Percentiles rank a stretch among this genome's conserved stretches.
Conservation (phyloP, 1,140 invertebrate species). For the Ericerus pela region DNA sequence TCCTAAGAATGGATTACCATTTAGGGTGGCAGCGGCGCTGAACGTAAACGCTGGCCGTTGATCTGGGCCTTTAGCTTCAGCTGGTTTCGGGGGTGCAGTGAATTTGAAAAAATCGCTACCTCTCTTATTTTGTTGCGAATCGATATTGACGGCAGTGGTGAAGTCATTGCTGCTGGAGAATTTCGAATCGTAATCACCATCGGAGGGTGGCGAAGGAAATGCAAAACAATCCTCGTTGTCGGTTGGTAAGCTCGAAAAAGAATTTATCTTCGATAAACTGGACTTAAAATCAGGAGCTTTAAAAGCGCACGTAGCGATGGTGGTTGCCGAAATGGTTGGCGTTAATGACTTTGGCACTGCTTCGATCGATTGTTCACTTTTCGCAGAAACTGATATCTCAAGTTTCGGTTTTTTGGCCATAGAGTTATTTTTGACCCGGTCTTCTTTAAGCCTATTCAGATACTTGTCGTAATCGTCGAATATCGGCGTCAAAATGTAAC, state of each 20-base stretch:
- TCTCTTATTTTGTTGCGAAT: too few relatives aligned
- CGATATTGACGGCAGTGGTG: too few relatives aligned
- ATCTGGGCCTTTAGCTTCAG: neutral
- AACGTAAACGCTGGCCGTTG: neutral
- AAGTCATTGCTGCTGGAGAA: too few relatives aligned
- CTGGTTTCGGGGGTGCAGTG: neutral
- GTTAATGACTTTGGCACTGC: neutral
- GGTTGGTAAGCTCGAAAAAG: neutral
- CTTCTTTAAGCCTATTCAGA: neutral
- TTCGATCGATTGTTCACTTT: neutral
- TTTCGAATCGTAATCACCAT: too few relatives aligned
- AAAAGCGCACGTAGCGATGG: neutral
- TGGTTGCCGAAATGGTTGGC: neutral
- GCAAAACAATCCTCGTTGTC: too few relatives aligned
- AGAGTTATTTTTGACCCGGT: neutral
- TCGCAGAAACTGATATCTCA: too few relatives aligned
- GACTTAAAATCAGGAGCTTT: constrained; percentile 1
- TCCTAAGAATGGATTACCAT: neutral
- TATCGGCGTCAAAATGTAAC: neutral
- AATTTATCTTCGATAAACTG: neutral
- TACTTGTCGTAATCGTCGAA: constrained; percentile 1
- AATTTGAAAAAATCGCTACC: too few relatives aligned
- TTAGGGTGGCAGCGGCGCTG: neutral
- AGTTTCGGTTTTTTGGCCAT: neutral
- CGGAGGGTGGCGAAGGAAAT: too few relatives aligned